Conservation (phyloP, 1,140 invertebrate genomes). For the Drosophila pachea region DNA sequence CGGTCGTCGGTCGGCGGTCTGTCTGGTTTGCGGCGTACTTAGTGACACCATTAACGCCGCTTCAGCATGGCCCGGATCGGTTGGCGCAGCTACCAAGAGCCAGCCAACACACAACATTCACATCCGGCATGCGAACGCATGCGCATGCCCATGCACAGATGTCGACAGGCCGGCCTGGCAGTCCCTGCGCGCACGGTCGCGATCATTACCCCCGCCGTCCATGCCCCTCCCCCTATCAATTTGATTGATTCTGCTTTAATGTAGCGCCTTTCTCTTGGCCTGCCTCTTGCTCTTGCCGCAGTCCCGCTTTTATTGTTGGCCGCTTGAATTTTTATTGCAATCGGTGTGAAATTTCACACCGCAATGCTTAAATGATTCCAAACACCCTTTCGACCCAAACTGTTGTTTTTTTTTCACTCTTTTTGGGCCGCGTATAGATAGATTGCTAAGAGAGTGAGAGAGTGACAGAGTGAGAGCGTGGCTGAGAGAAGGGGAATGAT, state of each 20-base stretch:
- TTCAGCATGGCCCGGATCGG: slow-evolving; percentile 25
- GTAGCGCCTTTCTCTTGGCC: slow-evolving; percentile 57
- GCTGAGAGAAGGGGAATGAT: too few species aligned
- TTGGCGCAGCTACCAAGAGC: slow-evolving; percentile 12
- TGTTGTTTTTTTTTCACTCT: neutral
- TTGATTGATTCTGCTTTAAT: slow-evolving; percentile 74
- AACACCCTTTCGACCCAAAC: slow-evolving; percentile 22
- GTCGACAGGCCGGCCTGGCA: slow-evolving; percentile 25
- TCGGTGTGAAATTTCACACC: slow-evolving; percentile 79
- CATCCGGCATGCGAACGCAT: slow-evolving; percentile 57
- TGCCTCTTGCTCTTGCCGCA: slow-evolving; percentile 18
- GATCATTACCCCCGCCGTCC: slow-evolving; percentile 14
- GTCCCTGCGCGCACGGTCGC: slow-evolving; percentile 20
- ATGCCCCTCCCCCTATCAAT: slow-evolving; percentile 26
- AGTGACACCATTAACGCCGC: slow-evolving; percentile 74
- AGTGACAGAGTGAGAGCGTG: too few species aligned
- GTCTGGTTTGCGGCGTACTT: slow-evolving; percentile 66
- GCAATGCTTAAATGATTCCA: slow-evolving; percentile 77
- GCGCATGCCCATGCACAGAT: slow-evolving; percentile 56
- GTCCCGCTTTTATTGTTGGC: slow-evolving; percentile 51
- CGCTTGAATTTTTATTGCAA: slow-evolving; percentile 72
- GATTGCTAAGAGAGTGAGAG: too few species aligned
- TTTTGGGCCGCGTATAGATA: slow-evolving; percentile 35
- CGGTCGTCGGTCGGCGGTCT: neutral
- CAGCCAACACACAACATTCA: slow-evolving; percentile 52